Percentiles rank a stretch among this genome's conserved stretches.
Conservation (phyloP, 2,113 vertebrate genomes). For the Lampris megalopsis region DNA sequence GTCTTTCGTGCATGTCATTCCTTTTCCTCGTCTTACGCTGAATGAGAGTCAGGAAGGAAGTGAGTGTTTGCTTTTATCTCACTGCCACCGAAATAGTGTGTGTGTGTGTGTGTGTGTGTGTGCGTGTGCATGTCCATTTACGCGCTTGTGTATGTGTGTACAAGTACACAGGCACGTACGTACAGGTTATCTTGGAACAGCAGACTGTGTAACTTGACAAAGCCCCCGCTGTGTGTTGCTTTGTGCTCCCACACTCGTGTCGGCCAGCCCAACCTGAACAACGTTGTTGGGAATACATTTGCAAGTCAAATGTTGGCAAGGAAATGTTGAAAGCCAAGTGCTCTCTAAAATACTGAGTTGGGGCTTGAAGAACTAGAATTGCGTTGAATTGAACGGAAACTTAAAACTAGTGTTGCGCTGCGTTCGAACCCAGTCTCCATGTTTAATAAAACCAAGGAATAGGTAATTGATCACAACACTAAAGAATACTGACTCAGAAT, state of each 20-base stretch:
- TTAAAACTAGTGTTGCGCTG: neutral
- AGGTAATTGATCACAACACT: no score
- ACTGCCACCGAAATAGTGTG: conserved; percentile 38
- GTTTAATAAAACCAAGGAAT: neutral
- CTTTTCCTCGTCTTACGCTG: conserved; percentile 57
- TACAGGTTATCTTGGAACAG: conserved; percentile 5
- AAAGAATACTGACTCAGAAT: no score
- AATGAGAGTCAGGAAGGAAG: conserved; percentile 76
- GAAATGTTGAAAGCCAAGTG: conserved; percentile 9
- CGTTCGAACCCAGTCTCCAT: neutral
- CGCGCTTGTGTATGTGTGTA: neutral
- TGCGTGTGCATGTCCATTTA: neutral
- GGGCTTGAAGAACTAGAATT: neutral
- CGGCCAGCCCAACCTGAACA: conserved; percentile 29
- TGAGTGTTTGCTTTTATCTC: conserved; percentile 68
- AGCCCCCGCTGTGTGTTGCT: neutral
- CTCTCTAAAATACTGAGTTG: neutral
- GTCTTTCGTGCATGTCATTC: neutral
- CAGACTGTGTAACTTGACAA: conserved; percentile 19
- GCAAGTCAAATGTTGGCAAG: conserved; percentile 67
- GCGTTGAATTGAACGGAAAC: neutral
- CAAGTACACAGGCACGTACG: neutral
- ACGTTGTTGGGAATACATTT: conserved; percentile 50
- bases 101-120: conserved; percentile 27
- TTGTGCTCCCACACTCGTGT: conserved; percentile 19